Base-by-base conservation (phyloP, 2,113 vertebrate genomes). In the Thunnus thynnus region DNA sequence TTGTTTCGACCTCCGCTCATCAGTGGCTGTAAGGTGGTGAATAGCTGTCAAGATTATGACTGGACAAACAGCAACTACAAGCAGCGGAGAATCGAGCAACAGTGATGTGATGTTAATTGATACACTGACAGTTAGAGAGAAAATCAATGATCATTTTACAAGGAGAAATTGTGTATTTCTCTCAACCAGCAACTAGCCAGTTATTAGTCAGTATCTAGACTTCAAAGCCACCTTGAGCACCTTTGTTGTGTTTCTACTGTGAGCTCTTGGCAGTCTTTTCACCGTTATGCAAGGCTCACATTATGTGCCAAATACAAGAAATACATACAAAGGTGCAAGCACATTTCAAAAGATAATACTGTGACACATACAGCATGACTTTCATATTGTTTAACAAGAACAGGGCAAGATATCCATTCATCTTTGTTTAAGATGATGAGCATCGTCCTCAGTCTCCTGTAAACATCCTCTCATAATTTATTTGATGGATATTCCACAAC, bases 1-100 rank as follows among this genome's bases (percentile, higher is more conserved):
- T 67, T 52, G 36, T 76, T 52, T 69, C 88, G 80, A 91, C 72
- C 84, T 85, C 46, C 48, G 81, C 72, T 78, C 60, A 32, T 76
- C 64, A 72, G 77, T 63, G 68, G 27, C 63, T 51, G 0, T 20
- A 44, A 86, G 55, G 65, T 36, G 72, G 69, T 44, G 57, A 80
- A 62, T 60, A 80, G 54, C 54, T 78, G 58, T 62, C 30, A 68
- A 55, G 51, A 57, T 56, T 78, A 12, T 47, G 65, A 60, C 32
- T 30, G 60, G 73, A 67, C 36, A 60, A 78, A 63, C 16, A 27
- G 52, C 22, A 55, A 58, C 52, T 8, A 16, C 30, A 41, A 36
- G 18, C 32, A 32, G 4, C 9, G 16, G 1, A 74, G 62, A 51
- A 50, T 61, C 71, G 44, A 50, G 60, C 6, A 47, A 32, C 51